Base-by-base conservation (phyloP, 2,113 vertebrate species). In the Parus major region DNA sequence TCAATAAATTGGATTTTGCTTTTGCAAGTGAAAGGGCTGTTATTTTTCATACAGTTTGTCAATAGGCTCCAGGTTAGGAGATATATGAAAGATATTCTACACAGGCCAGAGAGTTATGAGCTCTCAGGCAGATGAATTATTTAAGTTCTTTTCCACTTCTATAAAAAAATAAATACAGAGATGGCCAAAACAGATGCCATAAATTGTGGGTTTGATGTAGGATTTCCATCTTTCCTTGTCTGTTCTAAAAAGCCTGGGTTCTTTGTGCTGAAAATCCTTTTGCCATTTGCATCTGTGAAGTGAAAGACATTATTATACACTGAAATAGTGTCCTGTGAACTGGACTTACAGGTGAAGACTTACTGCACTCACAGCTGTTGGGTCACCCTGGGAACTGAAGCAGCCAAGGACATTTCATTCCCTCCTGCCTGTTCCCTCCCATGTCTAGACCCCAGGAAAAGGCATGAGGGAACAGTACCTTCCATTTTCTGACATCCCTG, bases 41-140 rank as follows among this genome's bases (percentile, higher is more conserved):
- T 90, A 95, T 96, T 96, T 96, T 88, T 97, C 95, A 97, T 94
- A 79, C 22, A 56, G 53, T 97, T 97, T 97, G 96, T 97, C 97
- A 98, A 97, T 97, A 96, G 95, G 95, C 91, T 93, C 84, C 64
- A 79, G 85, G 44, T 83, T 95, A 70, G 77, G 90, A 94, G 94
- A 94, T 87, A 89, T 86, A 95, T 95, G 96, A 97, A 96, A 96
- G 93, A 93, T 97, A 95, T 94, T 96, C 96, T 91, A 44, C 35
- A 11, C 82, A 53, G 65, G 33, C 88, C 49, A 78, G 82, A 95
- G 96, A 95, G 92, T 97, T 96, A 97, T 93, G 96, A 93, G 96
- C 96, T 95, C 92, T 95, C 96, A 97, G 91, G 94, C 84, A 95
- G 96, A 97, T 97, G 97, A 97, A 96, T 96, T 96, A 93, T 97